Base-by-base conservation (phyloP, 64 coral and sea anemone genomes). In the Pachyseris speciosa region DNA sequence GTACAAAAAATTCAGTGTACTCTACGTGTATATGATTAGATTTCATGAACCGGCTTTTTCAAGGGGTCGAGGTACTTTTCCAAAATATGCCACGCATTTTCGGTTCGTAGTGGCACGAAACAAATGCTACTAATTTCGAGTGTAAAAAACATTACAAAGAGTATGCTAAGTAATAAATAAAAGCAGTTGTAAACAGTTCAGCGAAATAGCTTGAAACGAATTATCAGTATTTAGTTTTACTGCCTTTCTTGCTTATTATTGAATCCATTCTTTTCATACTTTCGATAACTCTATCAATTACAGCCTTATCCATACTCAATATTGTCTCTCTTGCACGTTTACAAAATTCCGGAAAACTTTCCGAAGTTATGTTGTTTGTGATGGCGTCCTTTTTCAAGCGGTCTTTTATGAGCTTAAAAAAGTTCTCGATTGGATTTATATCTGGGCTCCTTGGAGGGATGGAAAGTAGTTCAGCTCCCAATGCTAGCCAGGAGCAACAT, bases 351-450 rank as follows among this genome's bases (percentile, higher is more conserved):
- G 28, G 10, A 79, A 47, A 80, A 7, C 1, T 80, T 90, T 90
- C 43, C 22, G 15, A 66, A 0, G 38, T 90, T 28, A 80, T 80
- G 33, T 90, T 31, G 19, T 50, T 20, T 12, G 29, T 17, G 0
- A 90, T 5, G 2, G 61, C 61, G 15, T 90, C 52, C 13, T 90
- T 24, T 32, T 19, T 34, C 25, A 90, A 10, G 3, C 2, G 11
- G 28, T 78, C 11, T 48, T 48, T 36, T 37, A 77, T n/a, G 11
- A 78, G n/a, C 9, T 68, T 33, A 68, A 80, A 80, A 68, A 80
- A 19, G 37, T 80, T 90, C 52, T 80, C 87, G 34, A 90, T 80
- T 0, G 38, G 40, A 61, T 83, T 83, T 60, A 83, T 37, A 30
- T 83, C 50, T 37, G 41, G 2, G 2, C 50, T 60, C 16, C 78